Evolutionary conservation across 2,888 invertebrate genomes (phyloP).

Genomic region (Oxycera nigricornis): DNA sequence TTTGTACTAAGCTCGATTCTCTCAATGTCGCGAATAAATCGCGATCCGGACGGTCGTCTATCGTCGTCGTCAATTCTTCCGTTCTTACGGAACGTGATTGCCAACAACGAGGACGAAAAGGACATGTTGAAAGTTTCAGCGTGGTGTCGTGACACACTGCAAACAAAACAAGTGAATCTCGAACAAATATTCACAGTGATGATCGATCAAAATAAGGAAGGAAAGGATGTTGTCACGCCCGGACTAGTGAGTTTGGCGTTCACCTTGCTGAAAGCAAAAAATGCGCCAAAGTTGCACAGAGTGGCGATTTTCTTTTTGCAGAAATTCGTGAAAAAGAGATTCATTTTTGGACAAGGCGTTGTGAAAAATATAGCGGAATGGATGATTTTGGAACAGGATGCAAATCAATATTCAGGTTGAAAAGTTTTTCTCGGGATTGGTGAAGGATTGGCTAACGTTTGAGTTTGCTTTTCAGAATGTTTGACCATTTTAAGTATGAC

Average conservation of each 20-base stretch:
- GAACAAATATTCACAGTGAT: constrained; percentile 57
- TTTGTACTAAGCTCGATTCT: constrained; percentile 70
- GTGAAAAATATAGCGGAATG: constrained; percentile 66
- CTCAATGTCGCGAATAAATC: constrained; percentile 58
- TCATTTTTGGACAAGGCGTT: constrained; percentile 65
- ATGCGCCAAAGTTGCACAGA: constrained; percentile 56
- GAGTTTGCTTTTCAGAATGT: constrained; percentile 53
- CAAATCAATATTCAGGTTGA: constrained; percentile 67
- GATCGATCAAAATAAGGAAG: constrained; percentile 60
- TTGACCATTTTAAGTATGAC: constrained; percentile 57
- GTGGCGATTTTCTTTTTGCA: constrained; percentile 67
- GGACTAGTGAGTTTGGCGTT: constrained; percentile 65
- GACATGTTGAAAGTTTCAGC: constrained; percentile 60
- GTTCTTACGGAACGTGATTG: constrained; percentile 57
- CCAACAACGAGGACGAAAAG: constrained; percentile 62
- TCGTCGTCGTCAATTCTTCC: constrained; percentile 56
- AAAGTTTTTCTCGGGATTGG: background rate
- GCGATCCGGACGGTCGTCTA: constrained; percentile 58
- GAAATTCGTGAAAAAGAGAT: constrained; percentile 67
- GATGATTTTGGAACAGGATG: constrained; percentile 66
- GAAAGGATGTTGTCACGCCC: constrained; percentile 61
- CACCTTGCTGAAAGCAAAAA: constrained; percentile 60
- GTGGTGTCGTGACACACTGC: constrained; percentile 65
- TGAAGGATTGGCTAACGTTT: background rate
- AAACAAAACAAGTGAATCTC: constrained; percentile 54